phyloP scores from a whole-genome alignment of 2,888 invertebrate species.

The Caenorhabditis doughertyi region DNA sequence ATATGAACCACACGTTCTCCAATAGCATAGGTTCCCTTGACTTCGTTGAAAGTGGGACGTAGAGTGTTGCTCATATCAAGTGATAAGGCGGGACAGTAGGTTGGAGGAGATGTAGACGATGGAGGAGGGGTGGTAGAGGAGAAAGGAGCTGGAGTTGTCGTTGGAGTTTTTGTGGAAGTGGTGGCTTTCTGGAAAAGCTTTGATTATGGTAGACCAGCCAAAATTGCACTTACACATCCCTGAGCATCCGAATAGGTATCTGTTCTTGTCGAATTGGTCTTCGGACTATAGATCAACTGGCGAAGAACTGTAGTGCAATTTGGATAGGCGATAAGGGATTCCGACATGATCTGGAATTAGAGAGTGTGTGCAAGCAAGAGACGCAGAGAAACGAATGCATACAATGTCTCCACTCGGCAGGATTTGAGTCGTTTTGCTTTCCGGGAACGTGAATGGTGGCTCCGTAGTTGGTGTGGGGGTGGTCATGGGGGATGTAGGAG shows the following conservation, averaged over 20 bases:
- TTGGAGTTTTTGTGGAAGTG: neutral
- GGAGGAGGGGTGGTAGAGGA: neutral
- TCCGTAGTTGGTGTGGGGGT: slow-evolving; percentile 1
- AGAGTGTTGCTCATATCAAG: neutral
- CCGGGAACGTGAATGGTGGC: slow-evolving; percentile 18
- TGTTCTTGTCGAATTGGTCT: slow-evolving; percentile 22
- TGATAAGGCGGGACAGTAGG: neutral
- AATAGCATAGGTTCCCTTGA: slow-evolving; percentile 9
- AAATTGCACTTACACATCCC: slow-evolving; percentile 27
- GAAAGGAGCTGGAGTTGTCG: neutral
- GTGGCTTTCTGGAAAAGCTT: slow-evolving; percentile 6
- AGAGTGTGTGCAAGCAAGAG: too few relatives aligned
- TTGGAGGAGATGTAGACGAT: neutral
- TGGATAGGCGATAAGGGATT: slow-evolving; percentile 15
- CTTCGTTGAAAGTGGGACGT: slow-evolving; percentile 2
- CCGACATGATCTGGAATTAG: slow-evolving; percentile 28
- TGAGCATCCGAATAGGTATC: slow-evolving; percentile 26
- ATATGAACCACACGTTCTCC: slow-evolving; percentile 9
- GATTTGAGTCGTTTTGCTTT: slow-evolving; percentile 21
- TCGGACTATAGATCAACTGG: slow-evolving; percentile 33
- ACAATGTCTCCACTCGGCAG: slow-evolving; percentile 20
- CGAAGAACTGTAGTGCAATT: slow-evolving; percentile 39
- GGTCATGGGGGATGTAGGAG: slow-evolving; percentile 12
- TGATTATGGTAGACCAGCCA: neutral
- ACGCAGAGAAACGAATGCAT: too few relatives aligned